A percentile compares a stretch with the other conserved stretches of the same genome.
Conservation (phyloP, 2,113 vertebrate genomes). For the Notiomystis cincta region DNA sequence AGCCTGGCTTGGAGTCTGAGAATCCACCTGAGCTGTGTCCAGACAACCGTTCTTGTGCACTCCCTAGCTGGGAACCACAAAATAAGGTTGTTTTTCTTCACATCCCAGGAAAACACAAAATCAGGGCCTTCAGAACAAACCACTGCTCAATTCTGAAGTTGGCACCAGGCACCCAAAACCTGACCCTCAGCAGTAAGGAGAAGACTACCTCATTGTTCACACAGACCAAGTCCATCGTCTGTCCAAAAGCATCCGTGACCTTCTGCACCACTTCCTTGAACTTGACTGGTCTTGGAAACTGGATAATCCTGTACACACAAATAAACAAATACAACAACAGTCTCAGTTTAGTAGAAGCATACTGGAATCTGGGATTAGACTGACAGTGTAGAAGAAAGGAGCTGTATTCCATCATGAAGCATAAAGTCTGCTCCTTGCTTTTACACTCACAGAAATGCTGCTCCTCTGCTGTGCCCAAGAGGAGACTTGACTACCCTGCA, state of each 20-base stretch:
- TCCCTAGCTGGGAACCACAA: background rate
- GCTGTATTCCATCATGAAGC: background rate
- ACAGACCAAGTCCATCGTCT: conserved; percentile 88
- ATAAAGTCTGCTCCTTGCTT: background rate
- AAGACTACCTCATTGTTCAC: conserved; percentile 82
- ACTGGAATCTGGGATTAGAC: background rate
- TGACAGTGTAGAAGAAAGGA: background rate
- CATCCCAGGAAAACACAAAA: background rate
- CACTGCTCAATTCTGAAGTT: background rate
- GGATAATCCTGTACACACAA: conserved; percentile 79
- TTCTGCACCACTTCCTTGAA: conserved; percentile 89
- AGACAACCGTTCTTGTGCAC: background rate
- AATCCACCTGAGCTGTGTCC: background rate
- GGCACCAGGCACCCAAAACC: background rate
- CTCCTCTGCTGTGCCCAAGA: background rate
- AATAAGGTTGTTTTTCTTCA: background rate
- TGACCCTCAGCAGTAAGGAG: background rate
- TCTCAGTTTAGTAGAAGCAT: background rate
- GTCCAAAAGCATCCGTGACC: conserved; percentile 88
- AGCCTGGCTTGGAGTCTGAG: background rate
- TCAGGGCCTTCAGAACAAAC: background rate
- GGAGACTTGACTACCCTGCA: background rate
- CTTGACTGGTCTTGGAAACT: conserved; percentile 84
- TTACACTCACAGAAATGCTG: background rate
- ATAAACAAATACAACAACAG: background rate